A percentile compares a stretch with the other conserved stretches of the same genome.
These are phyloP conservation scores for Sarcophaga bullata DNA, from an alignment of 1,140 invertebrate genomes.

Conservation along the genomic window DNA sequence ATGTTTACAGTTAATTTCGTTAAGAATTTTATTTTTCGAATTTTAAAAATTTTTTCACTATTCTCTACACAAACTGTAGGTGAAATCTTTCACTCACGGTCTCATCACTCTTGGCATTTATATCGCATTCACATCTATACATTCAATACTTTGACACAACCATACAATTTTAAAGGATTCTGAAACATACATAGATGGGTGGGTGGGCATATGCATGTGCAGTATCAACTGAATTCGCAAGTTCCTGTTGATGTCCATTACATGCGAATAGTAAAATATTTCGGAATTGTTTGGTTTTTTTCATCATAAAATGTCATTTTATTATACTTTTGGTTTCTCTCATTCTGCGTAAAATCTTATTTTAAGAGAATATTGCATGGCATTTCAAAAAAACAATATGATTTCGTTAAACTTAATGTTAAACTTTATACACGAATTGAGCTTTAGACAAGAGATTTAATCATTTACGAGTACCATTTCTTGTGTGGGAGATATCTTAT, in stretches of 20 bases:
- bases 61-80: no score
- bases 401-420: no score
- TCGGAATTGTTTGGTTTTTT: slow-evolving; percentile 33
- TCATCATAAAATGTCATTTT: slow-evolving; percentile 37
- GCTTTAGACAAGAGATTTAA: no score
- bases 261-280: slow-evolving; percentile 31
- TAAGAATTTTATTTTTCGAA: no score
- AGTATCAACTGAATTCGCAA: slow-evolving; percentile 8
- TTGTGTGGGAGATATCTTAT: no score
- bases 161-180: no score
- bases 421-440: no score
- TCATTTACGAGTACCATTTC: no score
- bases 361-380: background rate
- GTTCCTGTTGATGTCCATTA: slow-evolving; percentile 29
- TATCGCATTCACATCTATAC: background rate
- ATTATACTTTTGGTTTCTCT: background rate
- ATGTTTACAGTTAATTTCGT: no score
- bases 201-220: background rate
- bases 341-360: background rate
- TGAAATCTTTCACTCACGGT: no score
- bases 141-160: background rate
- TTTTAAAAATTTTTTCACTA: no score
- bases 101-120: background rate
- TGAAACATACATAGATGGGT: no score
- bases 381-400: background rate